These are phyloP conservation scores for Panzeria rudis DNA, from an alignment of 2,888 invertebrate species.

Conservation along the genomic window DNA sequence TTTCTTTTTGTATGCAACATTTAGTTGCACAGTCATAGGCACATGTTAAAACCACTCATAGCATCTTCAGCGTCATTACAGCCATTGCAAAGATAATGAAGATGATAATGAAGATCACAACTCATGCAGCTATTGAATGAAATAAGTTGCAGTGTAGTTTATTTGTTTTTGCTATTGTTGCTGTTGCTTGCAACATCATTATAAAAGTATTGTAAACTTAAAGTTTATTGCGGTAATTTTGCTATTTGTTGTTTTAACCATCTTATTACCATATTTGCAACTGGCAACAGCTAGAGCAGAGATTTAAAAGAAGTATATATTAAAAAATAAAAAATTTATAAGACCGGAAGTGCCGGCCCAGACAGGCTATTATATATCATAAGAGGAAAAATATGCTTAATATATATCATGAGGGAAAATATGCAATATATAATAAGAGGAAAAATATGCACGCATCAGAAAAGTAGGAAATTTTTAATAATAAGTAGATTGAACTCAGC, in stretches of 20 bases:
- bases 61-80: conserved; percentile 24
- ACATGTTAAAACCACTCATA: conserved; percentile 12
- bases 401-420: too few relatives aligned
- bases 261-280: conserved; percentile 50
- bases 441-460: too few relatives aligned
- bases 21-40: conserved; percentile 9
- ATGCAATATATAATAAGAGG: too few relatives aligned
- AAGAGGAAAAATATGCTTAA: too few relatives aligned
- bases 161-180: conserved; percentile 41
- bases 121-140: conserved; percentile 36
- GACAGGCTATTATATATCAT: too few relatives aligned
- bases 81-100: conserved; percentile 41
- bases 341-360: background rate
- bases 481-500: too few relatives aligned
- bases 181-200: conserved; percentile 42
- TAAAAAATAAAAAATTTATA: background rate
- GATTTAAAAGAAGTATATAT: conserved; percentile 20
- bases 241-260: conserved; percentile 36
- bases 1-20: conserved; percentile 30
- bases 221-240: conserved; percentile 65
- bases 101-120: conserved; percentile 44
- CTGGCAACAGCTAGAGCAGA: conserved; percentile 15
- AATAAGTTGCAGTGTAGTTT: conserved; percentile 36
- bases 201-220: conserved; percentile 59
- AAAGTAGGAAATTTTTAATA: too few relatives aligned